Evolutionary conservation across 2,797 vertebrate genomes (phyloP).

Genomic region (Coendou prehensilis): DNA sequence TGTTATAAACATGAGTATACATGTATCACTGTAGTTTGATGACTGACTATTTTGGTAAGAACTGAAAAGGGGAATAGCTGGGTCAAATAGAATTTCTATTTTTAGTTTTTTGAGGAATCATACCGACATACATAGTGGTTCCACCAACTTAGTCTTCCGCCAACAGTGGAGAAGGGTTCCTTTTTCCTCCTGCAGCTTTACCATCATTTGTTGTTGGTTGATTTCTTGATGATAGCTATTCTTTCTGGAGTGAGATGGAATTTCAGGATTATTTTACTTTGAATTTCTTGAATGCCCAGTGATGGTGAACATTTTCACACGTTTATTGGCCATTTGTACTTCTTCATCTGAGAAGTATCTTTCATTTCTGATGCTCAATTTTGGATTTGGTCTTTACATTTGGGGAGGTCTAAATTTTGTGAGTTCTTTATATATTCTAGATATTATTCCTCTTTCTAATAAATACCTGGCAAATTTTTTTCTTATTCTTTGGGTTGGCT

Average conservation of each 20-base stretch:
- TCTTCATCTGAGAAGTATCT: neutral
- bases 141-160: neutral
- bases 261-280: neutral
- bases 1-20: neutral
- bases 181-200: neutral
- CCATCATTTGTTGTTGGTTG: neutral
- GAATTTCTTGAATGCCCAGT: neutral
- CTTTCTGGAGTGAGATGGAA: neutral
- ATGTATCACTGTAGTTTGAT: neutral
- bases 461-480: neutral
- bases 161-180: neutral
- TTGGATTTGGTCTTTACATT: neutral
- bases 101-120: neutral
- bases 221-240: neutral
- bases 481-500: neutral
- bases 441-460: neutral
- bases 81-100: neutral
- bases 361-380: neutral
- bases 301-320: neutral
- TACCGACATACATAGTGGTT: neutral
- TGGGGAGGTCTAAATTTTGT: neutral
- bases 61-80: neutral
- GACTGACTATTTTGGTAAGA: neutral
- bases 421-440: neutral
- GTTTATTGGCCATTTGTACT: neutral